A percentile compares a stretch with the other conserved stretches of the same genome.
These are phyloP conservation scores for Ptychochromis oligacanthus DNA, from an alignment of 2,113 vertebrate species.

Conservation along the genomic window DNA sequence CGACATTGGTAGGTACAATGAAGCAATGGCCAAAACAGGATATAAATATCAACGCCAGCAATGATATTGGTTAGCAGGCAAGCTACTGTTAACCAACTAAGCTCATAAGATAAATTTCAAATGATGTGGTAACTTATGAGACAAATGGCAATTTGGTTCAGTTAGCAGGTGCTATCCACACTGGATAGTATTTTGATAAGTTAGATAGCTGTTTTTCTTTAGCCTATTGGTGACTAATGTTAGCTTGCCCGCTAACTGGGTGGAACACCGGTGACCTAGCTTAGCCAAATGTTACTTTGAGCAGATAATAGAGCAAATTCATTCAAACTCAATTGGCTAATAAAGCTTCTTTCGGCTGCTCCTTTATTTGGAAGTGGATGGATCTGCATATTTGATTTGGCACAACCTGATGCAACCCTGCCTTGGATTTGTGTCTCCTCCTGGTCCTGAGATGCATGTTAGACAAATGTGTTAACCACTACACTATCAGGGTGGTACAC, in stretches of 20 bases:
- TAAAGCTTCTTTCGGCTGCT: background rate
- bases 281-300: background rate
- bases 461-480: background rate
- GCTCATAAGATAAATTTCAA: too few species aligned
- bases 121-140: background rate
- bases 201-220: background rate
- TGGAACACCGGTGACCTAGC: background rate
- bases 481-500: background rate
- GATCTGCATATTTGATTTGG: background rate
- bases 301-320: too few species aligned
- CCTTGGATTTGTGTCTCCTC: too few species aligned
- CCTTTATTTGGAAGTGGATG: background rate
- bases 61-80: background rate
- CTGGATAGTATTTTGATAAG: background rate
- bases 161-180: rapidly evolving
- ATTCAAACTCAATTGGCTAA: too few species aligned
- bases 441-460: rapidly evolving
- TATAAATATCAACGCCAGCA: background rate
- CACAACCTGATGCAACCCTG: too few species aligned
- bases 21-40: background rate
- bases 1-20: background rate
- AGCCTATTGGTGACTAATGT: background rate
- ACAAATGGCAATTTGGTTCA: background rate
- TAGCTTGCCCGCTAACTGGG: background rate
- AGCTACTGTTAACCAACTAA: too few species aligned